phyloP scores from a whole-genome alignment of 2,888 invertebrate genomes.

The Dasypolia templi region DNA sequence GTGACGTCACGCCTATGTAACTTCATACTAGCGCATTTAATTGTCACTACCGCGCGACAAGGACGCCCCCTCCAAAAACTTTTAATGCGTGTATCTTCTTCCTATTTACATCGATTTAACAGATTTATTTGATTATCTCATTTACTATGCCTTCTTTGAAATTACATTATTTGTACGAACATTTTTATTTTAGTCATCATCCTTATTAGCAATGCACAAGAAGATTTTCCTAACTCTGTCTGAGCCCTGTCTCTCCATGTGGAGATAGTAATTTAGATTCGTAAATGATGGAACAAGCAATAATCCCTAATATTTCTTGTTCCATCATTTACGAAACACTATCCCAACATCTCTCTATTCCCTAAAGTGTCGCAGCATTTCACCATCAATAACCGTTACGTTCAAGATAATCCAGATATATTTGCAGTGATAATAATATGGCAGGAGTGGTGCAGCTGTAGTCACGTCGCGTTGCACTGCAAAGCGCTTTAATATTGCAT shows the following conservation, averaged over 20 bases:
- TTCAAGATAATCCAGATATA: conserved; percentile 50
- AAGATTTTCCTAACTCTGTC: neutral
- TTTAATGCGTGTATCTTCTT: too few species aligned
- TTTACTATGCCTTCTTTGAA: too few species aligned
- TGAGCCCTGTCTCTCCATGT: neutral
- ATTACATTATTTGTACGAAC: too few species aligned
- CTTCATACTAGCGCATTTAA: too few species aligned
- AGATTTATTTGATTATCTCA: too few species aligned
- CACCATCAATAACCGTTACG: conserved; percentile 50
- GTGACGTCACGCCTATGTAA: too few species aligned
- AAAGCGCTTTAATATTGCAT: conserved; percentile 66
- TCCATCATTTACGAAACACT: conserved; percentile 11
- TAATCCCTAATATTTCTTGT: neutral
- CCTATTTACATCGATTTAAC: too few species aligned
- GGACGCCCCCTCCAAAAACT: too few species aligned
- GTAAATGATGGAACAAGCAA: too few species aligned
- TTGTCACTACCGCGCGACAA: too few species aligned
- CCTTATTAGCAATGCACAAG: neutral
- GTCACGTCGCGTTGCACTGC: conserved; percentile 57
- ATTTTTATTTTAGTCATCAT: too few species aligned
- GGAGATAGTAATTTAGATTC: too few species aligned
- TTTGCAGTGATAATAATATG: conserved; percentile 49
- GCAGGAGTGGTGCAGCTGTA: conserved; percentile 34
- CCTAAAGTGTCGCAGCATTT: conserved; percentile 33
- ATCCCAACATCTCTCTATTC: conserved; percentile 31